Percentiles rank a stretch among this genome's conserved stretches.
Conservation (phyloP, 2,888 invertebrate species). For the Cryptops parisi region DNA sequence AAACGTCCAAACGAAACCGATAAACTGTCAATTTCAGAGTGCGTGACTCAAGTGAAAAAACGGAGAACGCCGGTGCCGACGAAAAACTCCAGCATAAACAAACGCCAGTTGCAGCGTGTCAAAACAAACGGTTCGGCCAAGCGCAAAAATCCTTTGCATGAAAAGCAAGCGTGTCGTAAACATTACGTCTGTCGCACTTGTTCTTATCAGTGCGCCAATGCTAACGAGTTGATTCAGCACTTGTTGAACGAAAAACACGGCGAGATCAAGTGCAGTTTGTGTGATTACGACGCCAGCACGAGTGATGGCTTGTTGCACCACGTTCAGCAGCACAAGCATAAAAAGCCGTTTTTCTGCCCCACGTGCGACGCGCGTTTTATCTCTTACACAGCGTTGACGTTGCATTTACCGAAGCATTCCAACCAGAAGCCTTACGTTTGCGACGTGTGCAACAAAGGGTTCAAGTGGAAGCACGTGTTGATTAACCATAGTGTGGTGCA, state of each 20-base stretch:
- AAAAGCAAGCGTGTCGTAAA: conserved; percentile 17
- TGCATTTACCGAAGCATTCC: conserved; percentile 42
- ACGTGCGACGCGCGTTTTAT: conserved; percentile 39
- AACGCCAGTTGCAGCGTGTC: not conserved
- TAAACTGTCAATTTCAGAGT: not conserved
- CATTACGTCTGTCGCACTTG: conserved; percentile 2
- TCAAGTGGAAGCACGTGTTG: conserved; percentile 45
- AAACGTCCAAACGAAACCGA: not conserved
- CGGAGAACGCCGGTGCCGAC: not conserved
- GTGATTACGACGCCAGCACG: conserved; percentile 27
- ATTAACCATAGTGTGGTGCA: conserved; percentile 40
- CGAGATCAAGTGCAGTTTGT: conserved; percentile 29
- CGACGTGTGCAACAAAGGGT: conserved; percentile 38
- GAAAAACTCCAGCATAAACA: not conserved
- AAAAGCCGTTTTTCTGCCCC: conserved; percentile 39
- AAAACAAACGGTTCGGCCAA: not conserved
- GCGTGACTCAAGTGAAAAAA: not conserved
- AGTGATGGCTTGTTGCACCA: conserved; percentile 30
- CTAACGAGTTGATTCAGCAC: conserved; percentile 24
- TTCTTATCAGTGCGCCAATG: conserved; percentile 21
- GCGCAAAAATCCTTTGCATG: not conserved
- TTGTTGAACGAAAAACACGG: conserved; percentile 24
- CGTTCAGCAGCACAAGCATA: conserved; percentile 33
- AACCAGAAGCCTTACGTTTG: conserved; percentile 40
- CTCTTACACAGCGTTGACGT: conserved; percentile 36